phyloP scores from a whole-genome alignment of 2,888 invertebrate genomes.

The Mechanitis messenoides region DNA sequence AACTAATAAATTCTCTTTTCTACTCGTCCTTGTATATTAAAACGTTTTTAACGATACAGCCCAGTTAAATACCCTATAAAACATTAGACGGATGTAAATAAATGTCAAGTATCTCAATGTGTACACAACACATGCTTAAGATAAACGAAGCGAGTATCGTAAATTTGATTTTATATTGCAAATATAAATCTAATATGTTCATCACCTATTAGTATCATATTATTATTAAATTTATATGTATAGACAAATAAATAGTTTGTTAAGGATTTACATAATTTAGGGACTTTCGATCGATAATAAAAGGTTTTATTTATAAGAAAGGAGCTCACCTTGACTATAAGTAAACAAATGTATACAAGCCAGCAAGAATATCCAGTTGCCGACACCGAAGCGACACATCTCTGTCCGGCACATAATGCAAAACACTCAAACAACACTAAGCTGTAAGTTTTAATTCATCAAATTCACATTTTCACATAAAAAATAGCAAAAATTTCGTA shows the following conservation, averaged over 20 bases:
- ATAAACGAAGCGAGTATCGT: neutral
- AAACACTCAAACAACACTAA: constrained; percentile 58
- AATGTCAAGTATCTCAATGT: constrained; percentile 11
- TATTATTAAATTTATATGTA: neutral
- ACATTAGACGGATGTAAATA: constrained; percentile 38
- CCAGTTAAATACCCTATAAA: constrained; percentile 43
- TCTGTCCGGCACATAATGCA: constrained; percentile 70
- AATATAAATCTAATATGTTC: neutral
- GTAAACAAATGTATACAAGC: constrained; percentile 71
- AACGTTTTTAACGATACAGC: constrained; percentile 34
- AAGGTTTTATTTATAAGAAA: constrained; percentile 63
- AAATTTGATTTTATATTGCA: neutral
- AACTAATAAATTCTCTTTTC: constrained; percentile 26
- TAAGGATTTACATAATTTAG: constrained; percentile 6
- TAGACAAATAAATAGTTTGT: neutral
- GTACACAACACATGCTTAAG: neutral
- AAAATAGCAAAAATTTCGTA: constrained; percentile 47
- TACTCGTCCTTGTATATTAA: constrained; percentile 26
- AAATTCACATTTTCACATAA: constrained; percentile 72
- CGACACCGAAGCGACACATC: constrained; percentile 63
- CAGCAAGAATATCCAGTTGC: constrained; percentile 73
- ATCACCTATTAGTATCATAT: neutral
- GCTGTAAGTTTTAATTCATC: constrained; percentile 70
- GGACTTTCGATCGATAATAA: constrained; percentile 56
- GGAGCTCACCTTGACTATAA: constrained; percentile 71